Conservation (phyloP, 1,140 invertebrate genomes). For the Drepana arcuata region DNA sequence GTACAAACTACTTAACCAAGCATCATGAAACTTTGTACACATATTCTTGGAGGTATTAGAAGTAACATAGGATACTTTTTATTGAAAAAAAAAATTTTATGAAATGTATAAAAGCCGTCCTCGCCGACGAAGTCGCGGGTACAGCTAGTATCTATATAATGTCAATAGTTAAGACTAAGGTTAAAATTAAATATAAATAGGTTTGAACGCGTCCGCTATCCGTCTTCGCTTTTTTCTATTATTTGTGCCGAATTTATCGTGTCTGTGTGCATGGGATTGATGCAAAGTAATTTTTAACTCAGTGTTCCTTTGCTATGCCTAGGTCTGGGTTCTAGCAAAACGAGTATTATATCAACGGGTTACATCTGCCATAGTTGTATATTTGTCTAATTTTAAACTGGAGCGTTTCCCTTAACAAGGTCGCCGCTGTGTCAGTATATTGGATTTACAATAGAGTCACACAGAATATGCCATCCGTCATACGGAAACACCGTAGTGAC, state of each 20-base stretch:
- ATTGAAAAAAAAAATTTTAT: too few relatives aligned
- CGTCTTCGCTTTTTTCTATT: conserved; percentile 4
- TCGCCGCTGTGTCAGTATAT: conserved; percentile 3
- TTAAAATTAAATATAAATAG: conserved; percentile 21
- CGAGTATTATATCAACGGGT: conserved; percentile 4
- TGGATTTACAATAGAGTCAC: conserved; percentile 23
- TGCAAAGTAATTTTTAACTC: conserved; percentile 1
- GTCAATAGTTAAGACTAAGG: too few relatives aligned
- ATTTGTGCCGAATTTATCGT: conserved; percentile 12
- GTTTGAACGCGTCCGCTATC: too few relatives aligned
- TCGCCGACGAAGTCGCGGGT: too few relatives aligned
- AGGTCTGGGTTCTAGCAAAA: conserved; percentile 14
- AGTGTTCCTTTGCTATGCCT: neutral
- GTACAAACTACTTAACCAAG: too few relatives aligned
- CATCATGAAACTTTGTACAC: too few relatives aligned
- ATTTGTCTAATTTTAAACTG: conserved; percentile 19
- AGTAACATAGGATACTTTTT: too few relatives aligned
- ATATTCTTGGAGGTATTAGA: too few relatives aligned
- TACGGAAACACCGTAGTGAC: conserved; percentile 56
- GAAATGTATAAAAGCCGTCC: too few relatives aligned
- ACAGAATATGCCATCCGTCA: conserved; percentile 38
- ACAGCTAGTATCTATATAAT: too few relatives aligned
- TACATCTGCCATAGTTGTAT: conserved; percentile 4
- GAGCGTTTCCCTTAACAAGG: conserved; percentile 6
- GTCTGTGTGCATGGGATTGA: conserved; percentile 12